Conservation (phyloP, 2,888 invertebrate genomes). For the Abscondita cerata region DNA sequence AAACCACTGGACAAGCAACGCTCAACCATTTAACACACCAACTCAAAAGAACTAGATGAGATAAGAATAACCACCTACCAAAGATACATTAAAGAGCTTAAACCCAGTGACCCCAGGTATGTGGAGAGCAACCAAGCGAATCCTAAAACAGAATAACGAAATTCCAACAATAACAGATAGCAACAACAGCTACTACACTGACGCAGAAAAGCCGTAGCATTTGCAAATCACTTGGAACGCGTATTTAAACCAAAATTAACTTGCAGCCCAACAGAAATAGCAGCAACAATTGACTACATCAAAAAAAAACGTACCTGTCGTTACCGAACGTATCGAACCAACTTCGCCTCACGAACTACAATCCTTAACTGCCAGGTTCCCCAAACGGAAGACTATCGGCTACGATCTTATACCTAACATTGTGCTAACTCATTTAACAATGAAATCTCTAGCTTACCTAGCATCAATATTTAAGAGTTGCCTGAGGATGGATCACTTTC, state of each 20-base stretch:
- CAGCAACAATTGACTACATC: slow-evolving; percentile 13
- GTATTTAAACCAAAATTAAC: neutral
- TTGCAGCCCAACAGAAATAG: slow-evolving; percentile 7
- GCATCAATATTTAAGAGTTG: neutral
- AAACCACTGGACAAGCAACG: too few species aligned
- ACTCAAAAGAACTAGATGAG: too few species aligned
- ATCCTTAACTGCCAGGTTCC: slow-evolving; percentile 1
- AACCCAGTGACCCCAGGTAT: too few species aligned
- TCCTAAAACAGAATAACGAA: too few species aligned
- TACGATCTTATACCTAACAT: neutral
- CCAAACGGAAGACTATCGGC: neutral
- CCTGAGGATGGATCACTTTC: neutral
- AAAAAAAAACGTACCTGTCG: slow-evolving; percentile 11
- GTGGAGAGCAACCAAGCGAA: too few species aligned
- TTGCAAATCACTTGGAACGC: slow-evolving; percentile 11
- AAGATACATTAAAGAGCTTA: too few species aligned
- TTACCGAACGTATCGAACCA: slow-evolving; percentile 10
- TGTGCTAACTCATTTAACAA: neutral
- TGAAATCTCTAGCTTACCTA: neutral
- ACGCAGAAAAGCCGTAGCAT: slow-evolving; percentile 6
- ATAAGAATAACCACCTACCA: too few species aligned
- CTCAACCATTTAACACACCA: too few species aligned
- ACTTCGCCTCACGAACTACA: slow-evolving; percentile 1
- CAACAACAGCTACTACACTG: slow-evolving; percentile 1
- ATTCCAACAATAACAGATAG: slow-evolving; percentile 2